phyloP scores from a whole-genome alignment of 2,888 invertebrate genomes.

The Antitype chi region DNA sequence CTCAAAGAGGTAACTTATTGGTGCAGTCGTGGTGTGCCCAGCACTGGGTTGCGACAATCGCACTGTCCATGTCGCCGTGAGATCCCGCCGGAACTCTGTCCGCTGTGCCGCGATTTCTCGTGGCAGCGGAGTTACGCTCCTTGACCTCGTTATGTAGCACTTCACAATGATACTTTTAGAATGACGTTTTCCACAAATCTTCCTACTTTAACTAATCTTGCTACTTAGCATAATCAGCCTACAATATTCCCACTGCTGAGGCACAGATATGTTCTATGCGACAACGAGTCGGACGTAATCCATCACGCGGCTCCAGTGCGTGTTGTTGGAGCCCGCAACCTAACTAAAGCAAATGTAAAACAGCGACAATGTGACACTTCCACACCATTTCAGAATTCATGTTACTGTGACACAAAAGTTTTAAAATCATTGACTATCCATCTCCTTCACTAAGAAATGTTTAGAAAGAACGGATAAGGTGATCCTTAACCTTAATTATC shows the following conservation, averaged over 20 bases:
- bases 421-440: not conserved
- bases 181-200: not conserved
- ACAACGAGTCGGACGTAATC: not conserved
- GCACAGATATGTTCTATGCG: not conserved
- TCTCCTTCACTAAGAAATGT: not conserved
- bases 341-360: not conserved
- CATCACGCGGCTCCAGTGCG: not conserved
- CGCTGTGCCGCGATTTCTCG: too few species aligned
- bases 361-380: not conserved
- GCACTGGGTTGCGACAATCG: too few species aligned
- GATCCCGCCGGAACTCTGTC: too few species aligned
- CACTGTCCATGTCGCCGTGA: too few species aligned
- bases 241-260: not conserved
- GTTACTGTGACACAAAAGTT: not conserved
- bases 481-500: not conserved
- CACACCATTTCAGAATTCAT: not conserved
- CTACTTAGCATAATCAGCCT: not conserved
- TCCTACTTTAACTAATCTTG: not conserved
- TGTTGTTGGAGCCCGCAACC: too few species aligned
- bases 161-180: not conserved
- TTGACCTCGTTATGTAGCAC: too few species aligned
- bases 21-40: too few species aligned
- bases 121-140: too few species aligned
- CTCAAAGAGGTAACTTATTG: too few species aligned
- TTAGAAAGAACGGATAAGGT: not conserved